Evolutionary conservation across 1,140 invertebrate species (phyloP).

Genomic region (Stegodyphus dumicola): DNA sequence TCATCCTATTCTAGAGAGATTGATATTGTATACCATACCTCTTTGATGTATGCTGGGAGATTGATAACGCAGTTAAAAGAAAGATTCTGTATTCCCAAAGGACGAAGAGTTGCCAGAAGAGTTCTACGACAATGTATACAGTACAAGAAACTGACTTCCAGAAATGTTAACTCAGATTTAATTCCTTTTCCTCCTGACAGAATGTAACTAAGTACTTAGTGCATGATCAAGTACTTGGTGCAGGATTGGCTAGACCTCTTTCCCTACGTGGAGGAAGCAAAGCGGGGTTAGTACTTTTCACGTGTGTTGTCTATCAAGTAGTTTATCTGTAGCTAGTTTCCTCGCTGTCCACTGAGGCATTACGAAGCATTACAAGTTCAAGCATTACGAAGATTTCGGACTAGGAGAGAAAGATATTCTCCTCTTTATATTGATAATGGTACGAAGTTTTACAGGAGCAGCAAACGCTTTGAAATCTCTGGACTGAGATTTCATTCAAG

Average conservation of each 20-base stretch:
- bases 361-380: too few relatives aligned
- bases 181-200: conserved; percentile 11
- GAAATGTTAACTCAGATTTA: background rate
- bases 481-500: conserved; percentile 10
- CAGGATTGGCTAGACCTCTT: conserved; percentile 25
- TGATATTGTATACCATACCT: conserved; percentile 1
- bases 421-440: conserved; percentile 67
- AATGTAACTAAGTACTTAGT: conserved; percentile 1
- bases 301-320: conserved; percentile 9
- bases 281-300: conserved; percentile 44
- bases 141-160: conserved; percentile 5
- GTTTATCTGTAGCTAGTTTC: conserved; percentile 67
- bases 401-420: conserved; percentile 65
- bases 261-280: conserved; percentile 7
- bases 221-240: conserved; percentile 30
- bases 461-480: conserved; percentile 15
- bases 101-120: conserved; percentile 2
- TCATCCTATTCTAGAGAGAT: conserved; percentile 1
- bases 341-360: conserved; percentile 66
- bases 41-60: background rate
- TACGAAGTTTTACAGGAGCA: conserved; percentile 68
- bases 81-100: conserved; percentile 32
- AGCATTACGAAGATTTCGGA: conserved; percentile 67
- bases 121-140: conserved; percentile 7
- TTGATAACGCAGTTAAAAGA: conserved; percentile 5